phyloP scores from a whole-genome alignment of 2,888 invertebrate genomes.

The Melolontha melolontha region DNA sequence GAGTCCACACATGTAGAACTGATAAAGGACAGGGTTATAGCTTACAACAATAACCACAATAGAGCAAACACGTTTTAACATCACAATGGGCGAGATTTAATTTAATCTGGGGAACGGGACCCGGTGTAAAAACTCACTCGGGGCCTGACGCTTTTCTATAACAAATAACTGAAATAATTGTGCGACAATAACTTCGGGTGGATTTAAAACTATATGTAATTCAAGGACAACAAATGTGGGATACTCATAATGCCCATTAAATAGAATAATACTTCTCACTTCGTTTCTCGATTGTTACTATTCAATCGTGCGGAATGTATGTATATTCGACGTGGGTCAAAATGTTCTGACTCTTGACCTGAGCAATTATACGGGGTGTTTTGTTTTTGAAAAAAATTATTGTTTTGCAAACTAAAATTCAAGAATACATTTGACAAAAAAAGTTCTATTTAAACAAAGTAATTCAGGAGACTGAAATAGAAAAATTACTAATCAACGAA shows the following conservation, averaged over 20 bases:
- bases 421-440: no score
- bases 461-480: no score
- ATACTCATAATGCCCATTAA: slow-evolving; percentile 34
- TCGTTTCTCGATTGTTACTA: slow-evolving; percentile 15
- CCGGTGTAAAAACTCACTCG: slow-evolving; percentile 53
- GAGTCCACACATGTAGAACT: slow-evolving; percentile 59
- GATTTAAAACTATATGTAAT: slow-evolving; percentile 40
- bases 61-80: slow-evolving; percentile 63
- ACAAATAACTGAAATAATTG: slow-evolving; percentile 58
- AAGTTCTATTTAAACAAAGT: no score
- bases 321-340: slow-evolving; percentile 1
- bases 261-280: slow-evolving; percentile 29
- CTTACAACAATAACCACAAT: slow-evolving; percentile 61
- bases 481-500: no score
- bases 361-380: no score
- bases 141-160: slow-evolving; percentile 54
- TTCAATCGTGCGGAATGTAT: slow-evolving; percentile 5
- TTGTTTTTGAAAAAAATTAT: no score
- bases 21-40: slow-evolving; percentile 61
- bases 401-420: no score
- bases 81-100: slow-evolving; percentile 64
- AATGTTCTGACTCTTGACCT: not conserved
- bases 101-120: slow-evolving; percentile 60
- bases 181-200: slow-evolving; percentile 54
- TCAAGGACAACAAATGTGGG: slow-evolving; percentile 19